Percentiles rank a stretch among this genome's conserved stretches.
These are phyloP conservation scores for Leptinotarsa undecemlineata DNA, from an alignment of 1,140 invertebrate genomes.

Conservation along the genomic window DNA sequence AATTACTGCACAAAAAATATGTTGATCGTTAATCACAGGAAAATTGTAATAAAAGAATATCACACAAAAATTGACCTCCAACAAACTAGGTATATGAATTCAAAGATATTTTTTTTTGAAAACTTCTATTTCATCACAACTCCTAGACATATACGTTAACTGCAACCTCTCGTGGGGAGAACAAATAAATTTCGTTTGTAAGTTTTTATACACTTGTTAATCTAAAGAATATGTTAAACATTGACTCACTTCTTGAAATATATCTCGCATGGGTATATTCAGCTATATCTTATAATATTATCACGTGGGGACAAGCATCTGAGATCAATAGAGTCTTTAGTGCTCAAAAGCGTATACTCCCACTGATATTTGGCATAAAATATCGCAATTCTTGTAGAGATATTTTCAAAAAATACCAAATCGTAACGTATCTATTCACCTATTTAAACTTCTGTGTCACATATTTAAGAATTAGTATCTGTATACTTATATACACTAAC, in stretches of 20 bases:
- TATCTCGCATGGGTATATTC: neutral
- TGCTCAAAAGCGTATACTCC: neutral
- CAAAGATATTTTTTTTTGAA: neutral
- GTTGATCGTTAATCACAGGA: too few species aligned
- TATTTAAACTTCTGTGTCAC: neutral
- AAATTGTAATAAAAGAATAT: too few species aligned
- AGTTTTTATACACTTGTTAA: too few species aligned
- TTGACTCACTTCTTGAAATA: neutral
- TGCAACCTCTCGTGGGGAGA: neutral
- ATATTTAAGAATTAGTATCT: neutral
- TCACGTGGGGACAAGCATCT: neutral
- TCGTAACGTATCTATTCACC: neutral
- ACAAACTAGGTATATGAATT: too few species aligned
- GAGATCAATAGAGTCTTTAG: neutral
- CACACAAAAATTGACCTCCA: too few species aligned
- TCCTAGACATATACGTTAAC: neutral
- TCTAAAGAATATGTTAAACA: too few species aligned
- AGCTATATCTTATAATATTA: neutral
- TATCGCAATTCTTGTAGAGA: neutral
- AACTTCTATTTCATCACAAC: neutral
- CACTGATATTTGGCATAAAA: neutral
- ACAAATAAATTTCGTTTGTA: neutral
- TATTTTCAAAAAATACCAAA: neutral
- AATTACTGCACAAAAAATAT: too few species aligned
- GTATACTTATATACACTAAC: too few species aligned